Evolutionary conservation across 1,140 invertebrate species (phyloP).

Genomic region (Drosophila equinoxialis): DNA sequence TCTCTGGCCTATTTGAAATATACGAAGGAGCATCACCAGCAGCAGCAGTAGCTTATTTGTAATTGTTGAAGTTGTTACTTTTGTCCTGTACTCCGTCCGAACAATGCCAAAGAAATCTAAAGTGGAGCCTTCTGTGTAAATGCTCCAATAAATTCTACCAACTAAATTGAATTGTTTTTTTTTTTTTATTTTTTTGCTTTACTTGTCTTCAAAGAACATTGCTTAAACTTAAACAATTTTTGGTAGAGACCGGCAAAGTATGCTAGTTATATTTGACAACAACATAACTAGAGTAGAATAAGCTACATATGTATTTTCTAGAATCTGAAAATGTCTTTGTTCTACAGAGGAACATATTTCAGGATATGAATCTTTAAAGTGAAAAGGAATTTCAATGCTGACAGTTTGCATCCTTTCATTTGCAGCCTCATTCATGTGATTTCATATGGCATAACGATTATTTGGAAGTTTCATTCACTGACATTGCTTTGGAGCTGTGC

Average conservation of each 20-base stretch:
- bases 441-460: background rate
- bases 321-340: background rate
- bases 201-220: background rate
- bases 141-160: constrained; percentile 20
- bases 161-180: constrained; percentile 1
- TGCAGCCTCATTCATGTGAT: background rate
- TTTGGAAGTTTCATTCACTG: background rate
- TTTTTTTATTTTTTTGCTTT: background rate
- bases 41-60: constrained; percentile 55
- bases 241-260: background rate
- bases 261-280: background rate
- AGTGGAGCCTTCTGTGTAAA: constrained; percentile 13
- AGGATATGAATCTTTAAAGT: background rate
- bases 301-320: background rate
- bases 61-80: constrained; percentile 43
- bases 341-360: background rate
- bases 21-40: constrained; percentile 33
- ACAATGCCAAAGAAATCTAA: constrained; percentile 33
- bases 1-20: constrained; percentile 64
- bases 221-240: background rate
- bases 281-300: background rate
- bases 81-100: constrained; percentile 12
- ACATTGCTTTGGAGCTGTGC: background rate
- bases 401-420: background rate
- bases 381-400: background rate